Evolutionary conservation across 2,797 vertebrate genomes (phyloP).

Genomic region (Lepidocolaptes lacrymiger): DNA sequence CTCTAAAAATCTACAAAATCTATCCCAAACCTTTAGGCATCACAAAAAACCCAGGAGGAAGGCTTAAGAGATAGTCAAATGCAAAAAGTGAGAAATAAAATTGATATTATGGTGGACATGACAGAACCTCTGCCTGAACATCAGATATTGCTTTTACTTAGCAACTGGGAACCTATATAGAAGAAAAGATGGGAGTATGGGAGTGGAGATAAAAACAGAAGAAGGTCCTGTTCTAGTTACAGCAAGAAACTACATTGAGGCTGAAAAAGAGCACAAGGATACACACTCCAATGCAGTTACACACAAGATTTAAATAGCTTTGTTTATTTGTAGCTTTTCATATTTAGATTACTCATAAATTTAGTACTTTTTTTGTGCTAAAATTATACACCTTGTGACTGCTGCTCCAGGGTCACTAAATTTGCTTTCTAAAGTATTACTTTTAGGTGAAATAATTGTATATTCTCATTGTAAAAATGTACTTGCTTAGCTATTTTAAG

Average conservation of each 20-base stretch:
- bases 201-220: neutral
- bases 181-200: neutral
- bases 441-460: neutral
- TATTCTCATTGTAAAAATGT: neutral
- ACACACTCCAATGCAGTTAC: neutral
- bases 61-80: neutral
- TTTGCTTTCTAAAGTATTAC: neutral
- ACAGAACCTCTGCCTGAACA: neutral
- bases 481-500: neutral
- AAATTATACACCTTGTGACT: neutral
- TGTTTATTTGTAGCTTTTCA: neutral
- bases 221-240: neutral
- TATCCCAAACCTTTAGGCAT: no score
- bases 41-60: neutral
- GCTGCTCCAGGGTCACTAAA: accelerated
- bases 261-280: neutral
- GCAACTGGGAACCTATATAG: neutral
- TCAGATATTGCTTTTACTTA: neutral
- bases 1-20: no score
- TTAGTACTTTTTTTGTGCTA: neutral
- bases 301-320: neutral
- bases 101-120: neutral
- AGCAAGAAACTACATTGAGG: neutral
- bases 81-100: neutral
- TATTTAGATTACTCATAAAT: neutral